Evolutionary conservation across 2,797 vertebrate species (phyloP).

Genomic region (Siniperca obscura): DNA sequence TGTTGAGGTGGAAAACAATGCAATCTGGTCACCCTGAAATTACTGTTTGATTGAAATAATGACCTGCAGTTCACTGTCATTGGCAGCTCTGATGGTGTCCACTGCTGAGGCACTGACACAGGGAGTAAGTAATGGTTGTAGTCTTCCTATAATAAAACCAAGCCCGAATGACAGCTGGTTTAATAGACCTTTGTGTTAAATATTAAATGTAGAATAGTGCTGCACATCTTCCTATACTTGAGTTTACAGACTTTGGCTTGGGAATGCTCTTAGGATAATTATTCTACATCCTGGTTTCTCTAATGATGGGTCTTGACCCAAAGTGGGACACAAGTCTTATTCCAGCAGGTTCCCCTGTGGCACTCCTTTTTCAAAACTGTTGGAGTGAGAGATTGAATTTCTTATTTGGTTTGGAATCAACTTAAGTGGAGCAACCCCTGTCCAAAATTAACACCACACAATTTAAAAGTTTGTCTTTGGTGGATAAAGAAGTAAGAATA

Average conservation of each 20-base stretch:
- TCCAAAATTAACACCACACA: slow-evolving; percentile 45
- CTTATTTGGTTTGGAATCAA: slow-evolving; percentile 48
- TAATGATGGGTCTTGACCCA: slow-evolving; percentile 40
- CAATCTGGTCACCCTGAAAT: slow-evolving; percentile 59
- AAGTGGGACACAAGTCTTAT: slow-evolving; percentile 38
- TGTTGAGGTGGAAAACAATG: slow-evolving; percentile 64
- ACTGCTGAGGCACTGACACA: slow-evolving; percentile 27
- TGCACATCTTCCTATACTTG: slow-evolving; percentile 34
- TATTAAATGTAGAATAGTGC: slow-evolving; percentile 47
- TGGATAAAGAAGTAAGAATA: slow-evolving; percentile 21
- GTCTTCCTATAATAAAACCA: slow-evolving; percentile 48
- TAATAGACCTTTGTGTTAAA: slow-evolving; percentile 46
- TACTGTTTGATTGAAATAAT: slow-evolving; percentile 62
- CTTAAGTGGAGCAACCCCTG: slow-evolving; percentile 11
- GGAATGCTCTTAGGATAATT: slow-evolving; percentile 13
- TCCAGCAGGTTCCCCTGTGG: slow-evolving; percentile 44
- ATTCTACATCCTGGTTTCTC: slow-evolving; percentile 38
- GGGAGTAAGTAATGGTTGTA: slow-evolving; percentile 36
- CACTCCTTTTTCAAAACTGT: slow-evolving; percentile 29
- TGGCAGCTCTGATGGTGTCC: slow-evolving; percentile 33
- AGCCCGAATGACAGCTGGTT: slow-evolving; percentile 40
- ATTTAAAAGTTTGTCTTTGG: slow-evolving; percentile 39
- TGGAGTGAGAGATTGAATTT: slow-evolving; percentile 22
- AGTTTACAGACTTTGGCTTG: slow-evolving; percentile 42
- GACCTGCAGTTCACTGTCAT: slow-evolving; percentile 41